Base-by-base conservation (phyloP, 2,888 invertebrate genomes). In the Pammene aurita region DNA sequence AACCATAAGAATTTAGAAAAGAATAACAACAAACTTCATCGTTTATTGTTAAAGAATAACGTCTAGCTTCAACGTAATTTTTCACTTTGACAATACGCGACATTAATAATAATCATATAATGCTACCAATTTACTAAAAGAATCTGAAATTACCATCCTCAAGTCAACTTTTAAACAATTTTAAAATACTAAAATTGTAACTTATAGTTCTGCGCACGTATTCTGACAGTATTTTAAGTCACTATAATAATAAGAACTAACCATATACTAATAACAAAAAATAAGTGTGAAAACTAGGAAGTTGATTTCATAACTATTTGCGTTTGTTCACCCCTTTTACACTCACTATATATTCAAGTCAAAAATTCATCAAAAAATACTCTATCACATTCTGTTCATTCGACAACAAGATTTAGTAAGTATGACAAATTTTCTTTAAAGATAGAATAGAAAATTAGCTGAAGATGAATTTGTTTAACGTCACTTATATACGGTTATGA, bases 81-180 rank as follows among this genome's bases (percentile, higher is more conserved):
- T 7, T 38, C 7, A 38, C 38, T 38, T 38, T 38, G 38, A 2
- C 9, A 48, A 16, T 48, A 18, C 16, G 16, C 4, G 0, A 48
- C 16, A 7, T 46, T 16, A 48, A 16, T 7, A 48, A 16, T n/a
- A 48, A 48, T 7, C 14, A 48, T 16, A 7, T 10, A 41, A 10
- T 10, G n/a, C n/a, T 38, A 38, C 9, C 38, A 42, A 9, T 1
- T 10, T 2, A 11, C 11, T 42, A 42, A 38, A 38, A 38, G 10
- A 16, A 57, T 13, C 55, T 64, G 64, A 64, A 55, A 64, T 64
- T n/a, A 35, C 46, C 44, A 13, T 18, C n/a, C 44, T 54, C 9
- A 57, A 11, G 10, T 5, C 2, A 38, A 7, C 38, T 38, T 2
- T 9, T 6, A 42, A 18, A 13, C n/a, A n/a, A n/a, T n/a, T n/a